phyloP scores from a whole-genome alignment of 64 coral and sea anemone species.

The Porites lutea region DNA sequence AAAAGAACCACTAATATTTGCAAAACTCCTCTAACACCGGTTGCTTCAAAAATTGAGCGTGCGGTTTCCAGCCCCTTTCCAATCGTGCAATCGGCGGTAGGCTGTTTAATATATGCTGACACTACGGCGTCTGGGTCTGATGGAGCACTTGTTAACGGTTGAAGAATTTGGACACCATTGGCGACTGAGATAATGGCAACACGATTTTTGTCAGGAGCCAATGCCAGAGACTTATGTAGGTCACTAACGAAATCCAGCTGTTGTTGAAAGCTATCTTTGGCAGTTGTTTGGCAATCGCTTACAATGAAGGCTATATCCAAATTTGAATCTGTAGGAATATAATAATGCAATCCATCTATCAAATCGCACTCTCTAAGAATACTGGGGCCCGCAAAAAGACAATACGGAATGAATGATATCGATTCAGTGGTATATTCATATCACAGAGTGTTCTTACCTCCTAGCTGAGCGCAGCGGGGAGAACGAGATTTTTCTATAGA shows the following conservation, averaged over 20 bases:
- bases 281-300: slow-evolving; percentile 14
- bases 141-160: background rate
- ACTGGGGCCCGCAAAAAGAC: too few relatives aligned
- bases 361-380: too few relatives aligned
- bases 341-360: background rate
- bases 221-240: background rate
- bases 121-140: background rate
- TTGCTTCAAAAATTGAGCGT: slow-evolving; percentile 1
- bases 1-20: slow-evolving; percentile 7
- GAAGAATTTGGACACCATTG: slow-evolving; percentile 4
- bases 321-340: slow-evolving; percentile 16
- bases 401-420: too few relatives aligned
- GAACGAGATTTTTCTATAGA: background rate
- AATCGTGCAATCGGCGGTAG: slow-evolving; percentile 3
- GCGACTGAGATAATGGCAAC: slow-evolving; percentile 32
- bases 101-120: background rate
- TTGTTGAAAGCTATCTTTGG: slow-evolving; percentile 1
- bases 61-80: slow-evolving; percentile 7
- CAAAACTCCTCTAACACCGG: slow-evolving; percentile 16
- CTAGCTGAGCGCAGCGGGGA: background rate
- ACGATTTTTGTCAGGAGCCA: background rate
- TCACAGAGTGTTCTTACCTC: background rate
- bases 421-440: background rate
- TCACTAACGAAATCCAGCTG: slow-evolving; percentile 12
- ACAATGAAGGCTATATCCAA: slow-evolving; percentile 43